Percentiles rank a stretch among this genome's conserved stretches.
Evolutionary conservation across 2,888 invertebrate genomes (phyloP).

Genomic region (Macrosiphum euphorbiae): DNA sequence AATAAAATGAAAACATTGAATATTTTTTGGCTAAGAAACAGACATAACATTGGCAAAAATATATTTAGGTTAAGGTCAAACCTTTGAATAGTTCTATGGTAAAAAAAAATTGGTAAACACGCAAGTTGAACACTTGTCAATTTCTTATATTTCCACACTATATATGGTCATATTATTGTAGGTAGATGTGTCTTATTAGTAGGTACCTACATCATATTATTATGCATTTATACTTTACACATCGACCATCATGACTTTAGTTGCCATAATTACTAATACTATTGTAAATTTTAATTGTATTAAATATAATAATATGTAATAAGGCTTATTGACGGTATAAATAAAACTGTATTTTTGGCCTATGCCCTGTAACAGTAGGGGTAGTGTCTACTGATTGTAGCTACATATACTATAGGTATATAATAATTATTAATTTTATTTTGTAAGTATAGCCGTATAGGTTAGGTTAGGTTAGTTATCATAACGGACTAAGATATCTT

Average conservation of each 20-base stretch:
- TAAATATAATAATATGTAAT: background rate
- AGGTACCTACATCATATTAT: background rate
- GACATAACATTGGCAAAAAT: conserved; percentile 27
- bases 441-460: background rate
- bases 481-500: too few species aligned
- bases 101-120: background rate
- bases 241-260: background rate
- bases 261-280: background rate
- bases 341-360: background rate
- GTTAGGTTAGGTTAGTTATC: background rate
- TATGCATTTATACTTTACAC: background rate
- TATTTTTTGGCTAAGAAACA: conserved; percentile 33
- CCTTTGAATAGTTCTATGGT: background rate
- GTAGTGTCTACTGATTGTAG: background rate
- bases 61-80: conserved; percentile 39
- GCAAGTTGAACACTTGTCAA: background rate
- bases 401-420: background rate
- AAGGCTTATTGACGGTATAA: background rate
- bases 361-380: background rate
- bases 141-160: conserved; percentile 1
- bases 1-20: conserved; percentile 17
- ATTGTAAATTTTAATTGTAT: background rate
- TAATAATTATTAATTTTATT: background rate
- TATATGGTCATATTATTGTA: background rate
- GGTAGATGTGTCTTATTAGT: background rate